phyloP scores from a whole-genome alignment of 2,797 vertebrate species.

The Echeneis naucrates region DNA sequence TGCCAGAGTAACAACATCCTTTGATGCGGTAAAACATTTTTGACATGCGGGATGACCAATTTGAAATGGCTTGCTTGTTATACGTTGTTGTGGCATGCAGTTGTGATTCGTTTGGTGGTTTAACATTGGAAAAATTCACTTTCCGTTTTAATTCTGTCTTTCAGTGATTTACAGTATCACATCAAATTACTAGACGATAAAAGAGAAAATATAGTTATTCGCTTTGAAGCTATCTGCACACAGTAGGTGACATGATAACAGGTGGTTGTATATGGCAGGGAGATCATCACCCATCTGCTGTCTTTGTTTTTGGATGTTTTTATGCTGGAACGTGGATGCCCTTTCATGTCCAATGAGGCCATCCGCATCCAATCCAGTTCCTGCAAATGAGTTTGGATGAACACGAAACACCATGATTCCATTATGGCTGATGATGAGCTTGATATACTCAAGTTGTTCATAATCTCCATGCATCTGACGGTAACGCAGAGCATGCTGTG shows the following conservation, averaged over 20 bases:
- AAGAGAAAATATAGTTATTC: neutral
- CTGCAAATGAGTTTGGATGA: neutral
- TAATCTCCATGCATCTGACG: conserved; percentile 8
- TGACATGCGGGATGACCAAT: neutral
- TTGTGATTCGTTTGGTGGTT: neutral
- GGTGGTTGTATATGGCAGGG: neutral
- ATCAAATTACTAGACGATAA: too few species aligned
- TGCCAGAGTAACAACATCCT: too few species aligned
- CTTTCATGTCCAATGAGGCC: neutral
- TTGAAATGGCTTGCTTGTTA: too few species aligned
- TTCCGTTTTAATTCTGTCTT: neutral
- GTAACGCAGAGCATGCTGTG: conserved; percentile 20
- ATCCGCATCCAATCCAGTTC: neutral
- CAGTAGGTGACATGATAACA: neutral
- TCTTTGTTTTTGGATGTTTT: conserved; percentile 1
- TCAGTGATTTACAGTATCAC: neutral
- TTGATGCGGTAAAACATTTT: conserved; percentile 8
- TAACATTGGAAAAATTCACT: neutral
- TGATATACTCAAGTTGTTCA: conserved; percentile 9
- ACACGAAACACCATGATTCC: neutral
- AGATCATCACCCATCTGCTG: neutral
- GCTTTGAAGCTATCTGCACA: neutral
- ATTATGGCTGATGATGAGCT: neutral
- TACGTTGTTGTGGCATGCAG: neutral
- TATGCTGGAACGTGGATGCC: neutral